Percentiles rank a stretch among this genome's conserved stretches.
Conservation (phyloP, 2,113 vertebrate species). For the Chionis minor region DNA sequence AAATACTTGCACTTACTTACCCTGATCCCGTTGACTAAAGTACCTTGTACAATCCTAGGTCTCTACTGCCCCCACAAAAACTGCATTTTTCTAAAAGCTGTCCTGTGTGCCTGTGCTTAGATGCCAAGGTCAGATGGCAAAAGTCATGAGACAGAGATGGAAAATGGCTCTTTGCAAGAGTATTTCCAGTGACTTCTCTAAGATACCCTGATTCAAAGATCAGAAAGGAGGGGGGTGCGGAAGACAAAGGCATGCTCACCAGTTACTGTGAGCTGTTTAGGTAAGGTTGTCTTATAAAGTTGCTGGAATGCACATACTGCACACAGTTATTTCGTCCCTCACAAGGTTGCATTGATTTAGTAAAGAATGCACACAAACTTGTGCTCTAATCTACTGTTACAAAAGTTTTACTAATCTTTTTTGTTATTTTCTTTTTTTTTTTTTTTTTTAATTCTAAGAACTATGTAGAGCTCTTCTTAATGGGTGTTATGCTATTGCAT, state of each 20-base stretch:
- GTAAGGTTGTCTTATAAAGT: background rate
- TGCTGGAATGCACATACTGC: background rate
- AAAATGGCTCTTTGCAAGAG: background rate
- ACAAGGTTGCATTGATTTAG: background rate
- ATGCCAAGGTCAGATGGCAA: background rate
- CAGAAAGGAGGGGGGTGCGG: accelerated
- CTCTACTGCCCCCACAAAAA: background rate
- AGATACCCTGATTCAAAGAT: background rate
- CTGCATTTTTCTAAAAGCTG: background rate
- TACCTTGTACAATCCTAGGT: background rate
- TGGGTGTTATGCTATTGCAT: background rate
- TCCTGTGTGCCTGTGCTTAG: background rate
- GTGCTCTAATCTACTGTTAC: background rate
- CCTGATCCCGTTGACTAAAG: background rate
- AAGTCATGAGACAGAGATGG: background rate
- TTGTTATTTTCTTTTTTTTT: background rate
- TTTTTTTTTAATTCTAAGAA: background rate
- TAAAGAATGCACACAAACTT: background rate
- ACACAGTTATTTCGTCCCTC: background rate
- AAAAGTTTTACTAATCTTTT: background rate
- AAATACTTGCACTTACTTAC: background rate
- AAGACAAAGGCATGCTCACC: background rate
- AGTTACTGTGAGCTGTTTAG: background rate
- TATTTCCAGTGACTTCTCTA: background rate
- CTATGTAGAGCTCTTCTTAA: background rate